Evolutionary conservation across 2,797 vertebrate species (phyloP).

Genomic region (Trematomus bernacchii): DNA sequence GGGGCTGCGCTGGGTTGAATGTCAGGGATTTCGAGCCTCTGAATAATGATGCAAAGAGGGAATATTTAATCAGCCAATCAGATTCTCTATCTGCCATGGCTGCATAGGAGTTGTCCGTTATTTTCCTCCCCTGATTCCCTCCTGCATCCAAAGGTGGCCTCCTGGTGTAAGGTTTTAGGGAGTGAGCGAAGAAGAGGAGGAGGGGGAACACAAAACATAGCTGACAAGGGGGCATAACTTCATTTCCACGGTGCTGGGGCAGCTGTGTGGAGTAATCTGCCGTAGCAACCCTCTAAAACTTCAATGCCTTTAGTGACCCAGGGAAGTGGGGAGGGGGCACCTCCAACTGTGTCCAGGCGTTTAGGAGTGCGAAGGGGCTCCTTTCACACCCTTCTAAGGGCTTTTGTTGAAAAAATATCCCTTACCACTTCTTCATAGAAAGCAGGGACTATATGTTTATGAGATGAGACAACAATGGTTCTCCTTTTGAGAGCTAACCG

Average conservation of each 20-base stretch:
- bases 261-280: constrained; percentile 97
- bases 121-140: constrained; percentile 31
- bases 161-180: constrained; percentile 48
- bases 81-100: constrained; percentile 16
- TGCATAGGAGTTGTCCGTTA: constrained; percentile 29
- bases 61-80: constrained; percentile 77
- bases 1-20: constrained; percentile 54
- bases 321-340: constrained; percentile 84
- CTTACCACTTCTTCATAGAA: constrained; percentile 88
- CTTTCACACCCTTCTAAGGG: constrained; percentile 92
- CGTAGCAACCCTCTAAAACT: constrained; percentile 92
- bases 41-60: constrained; percentile 66
- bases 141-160: constrained; percentile 36
- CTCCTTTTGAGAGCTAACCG: constrained; percentile 26
- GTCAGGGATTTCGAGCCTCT: constrained; percentile 60
- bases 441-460: constrained; percentile 67
- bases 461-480: constrained; percentile 46
- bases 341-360: constrained; percentile 92
- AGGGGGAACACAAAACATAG: constrained; percentile 79
- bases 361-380: constrained; percentile 83
- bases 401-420: constrained; percentile 94
- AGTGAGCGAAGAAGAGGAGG: constrained; percentile 56
- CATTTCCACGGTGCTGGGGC: constrained; percentile 96
- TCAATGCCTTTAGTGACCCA: constrained; percentile 95
- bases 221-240: constrained; percentile 96